These are phyloP conservation scores for Lepus timidus DNA, from an alignment of 2,113 vertebrate genomes.

Conservation along the genomic window DNA sequence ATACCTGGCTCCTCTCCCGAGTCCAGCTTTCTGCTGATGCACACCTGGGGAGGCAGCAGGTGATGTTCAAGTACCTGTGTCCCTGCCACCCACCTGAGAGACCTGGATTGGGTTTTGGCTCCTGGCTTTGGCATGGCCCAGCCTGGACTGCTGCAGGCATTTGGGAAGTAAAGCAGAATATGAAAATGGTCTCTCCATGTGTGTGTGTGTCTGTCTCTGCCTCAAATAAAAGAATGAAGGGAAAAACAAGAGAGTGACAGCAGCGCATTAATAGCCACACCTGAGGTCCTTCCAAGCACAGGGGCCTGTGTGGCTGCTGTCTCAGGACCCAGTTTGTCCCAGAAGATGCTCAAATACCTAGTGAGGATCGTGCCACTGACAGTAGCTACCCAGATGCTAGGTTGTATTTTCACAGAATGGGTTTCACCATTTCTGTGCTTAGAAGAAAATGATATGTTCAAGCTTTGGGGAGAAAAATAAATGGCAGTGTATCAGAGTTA, in stretches of 20 bases:
- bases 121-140: too few species aligned
- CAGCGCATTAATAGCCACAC: background rate
- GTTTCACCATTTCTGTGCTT: background rate
- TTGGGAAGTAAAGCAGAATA: too few species aligned
- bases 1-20: too few species aligned
- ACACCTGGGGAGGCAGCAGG: too few species aligned
- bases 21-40: too few species aligned
- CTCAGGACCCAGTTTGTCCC: too few species aligned
- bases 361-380: background rate
- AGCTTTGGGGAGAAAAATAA: background rate
- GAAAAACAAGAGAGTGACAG: background rate
- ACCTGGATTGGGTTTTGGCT: too few species aligned
- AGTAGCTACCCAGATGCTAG: background rate
- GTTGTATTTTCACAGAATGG: slow-evolving; percentile 2
- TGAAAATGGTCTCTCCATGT: too few species aligned
- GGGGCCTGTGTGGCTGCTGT: background rate
- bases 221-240: background rate
- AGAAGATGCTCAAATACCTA: background rate
- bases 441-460: background rate
- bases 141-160: too few species aligned
- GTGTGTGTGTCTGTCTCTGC: too few species aligned
- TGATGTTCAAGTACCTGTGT: too few species aligned
- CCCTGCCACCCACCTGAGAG: too few species aligned
- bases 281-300: background rate
- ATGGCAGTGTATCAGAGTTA: background rate